Evolutionary conservation across 2,888 invertebrate genomes (phyloP).

Genomic region (Euphydryas editha): DNA sequence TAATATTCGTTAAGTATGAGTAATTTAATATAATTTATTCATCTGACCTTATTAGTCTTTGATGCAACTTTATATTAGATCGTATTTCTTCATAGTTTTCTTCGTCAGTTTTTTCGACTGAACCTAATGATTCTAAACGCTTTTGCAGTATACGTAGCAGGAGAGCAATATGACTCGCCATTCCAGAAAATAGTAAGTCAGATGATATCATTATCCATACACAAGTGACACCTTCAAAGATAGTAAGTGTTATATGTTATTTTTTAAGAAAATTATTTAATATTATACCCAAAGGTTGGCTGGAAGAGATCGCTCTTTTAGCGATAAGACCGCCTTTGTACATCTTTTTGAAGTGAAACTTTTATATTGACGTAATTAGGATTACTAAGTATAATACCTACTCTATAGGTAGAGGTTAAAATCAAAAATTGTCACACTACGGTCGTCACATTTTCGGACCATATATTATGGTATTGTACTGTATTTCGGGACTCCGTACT

Average conservation of each 20-base stretch:
- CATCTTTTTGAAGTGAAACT: no score
- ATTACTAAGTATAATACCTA: no score
- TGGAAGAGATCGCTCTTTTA: no score
- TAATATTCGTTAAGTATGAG: not conserved
- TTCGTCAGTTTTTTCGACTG: slow-evolving; percentile 50
- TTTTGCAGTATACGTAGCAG: slow-evolving; percentile 64
- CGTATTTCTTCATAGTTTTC: slow-evolving; percentile 65
- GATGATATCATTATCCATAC: slow-evolving; percentile 53
- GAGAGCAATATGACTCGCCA: slow-evolving; percentile 74
- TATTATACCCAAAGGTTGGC: not conserved
- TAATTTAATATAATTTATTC: not conserved
- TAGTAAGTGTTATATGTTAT: not conserved
- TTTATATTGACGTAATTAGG: no score
- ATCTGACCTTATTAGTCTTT: slow-evolving; percentile 65
- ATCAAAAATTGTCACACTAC: no score
- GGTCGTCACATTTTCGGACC: no score
- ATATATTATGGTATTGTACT: no score
- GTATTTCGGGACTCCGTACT: no score
- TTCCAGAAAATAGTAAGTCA: slow-evolving; percentile 71
- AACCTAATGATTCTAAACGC: slow-evolving; percentile 59
- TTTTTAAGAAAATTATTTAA: not conserved
- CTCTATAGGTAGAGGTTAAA: no score
- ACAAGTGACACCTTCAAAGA: slow-evolving; percentile 39
- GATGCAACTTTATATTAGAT: slow-evolving; percentile 69
- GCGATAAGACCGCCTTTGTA: no score